Evolutionary conservation across 2,797 vertebrate species (phyloP).

Genomic region (Cynopterus sphinx): DNA sequence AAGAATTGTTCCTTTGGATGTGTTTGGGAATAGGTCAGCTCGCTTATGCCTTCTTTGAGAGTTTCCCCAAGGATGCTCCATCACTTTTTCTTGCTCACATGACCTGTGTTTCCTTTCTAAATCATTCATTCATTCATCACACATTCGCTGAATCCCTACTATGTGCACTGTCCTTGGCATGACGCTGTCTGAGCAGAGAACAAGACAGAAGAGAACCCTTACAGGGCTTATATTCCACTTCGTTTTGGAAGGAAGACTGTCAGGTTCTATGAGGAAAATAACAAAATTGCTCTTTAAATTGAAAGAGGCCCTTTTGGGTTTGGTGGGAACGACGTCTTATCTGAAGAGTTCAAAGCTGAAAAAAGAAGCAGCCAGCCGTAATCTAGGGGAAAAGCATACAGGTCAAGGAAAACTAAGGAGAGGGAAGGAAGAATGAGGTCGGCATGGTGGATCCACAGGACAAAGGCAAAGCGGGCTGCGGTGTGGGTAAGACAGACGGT

Average conservation of each 20-base stretch:
- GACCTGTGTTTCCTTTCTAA: background rate
- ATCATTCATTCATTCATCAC: background rate
- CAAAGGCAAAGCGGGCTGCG: background rate
- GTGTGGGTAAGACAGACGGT: background rate
- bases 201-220: background rate
- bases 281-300: background rate
- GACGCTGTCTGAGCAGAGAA: background rate
- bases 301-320: background rate
- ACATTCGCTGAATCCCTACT: background rate
- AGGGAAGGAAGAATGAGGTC: background rate
- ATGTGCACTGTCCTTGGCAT: background rate
- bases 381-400: background rate
- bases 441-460: background rate
- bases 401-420: background rate
- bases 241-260: background rate
- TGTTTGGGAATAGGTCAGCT: background rate
- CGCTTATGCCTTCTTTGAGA: background rate
- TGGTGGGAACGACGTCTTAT: background rate
- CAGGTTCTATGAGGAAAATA: background rate
- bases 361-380: background rate
- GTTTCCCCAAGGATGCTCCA: background rate
- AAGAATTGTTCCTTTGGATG: background rate
- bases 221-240: background rate
- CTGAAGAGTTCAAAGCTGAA: background rate
- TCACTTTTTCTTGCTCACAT: background rate